Conservation (phyloP, 2,888 invertebrate genomes). For the Cryptocheilus praepositus region DNA sequence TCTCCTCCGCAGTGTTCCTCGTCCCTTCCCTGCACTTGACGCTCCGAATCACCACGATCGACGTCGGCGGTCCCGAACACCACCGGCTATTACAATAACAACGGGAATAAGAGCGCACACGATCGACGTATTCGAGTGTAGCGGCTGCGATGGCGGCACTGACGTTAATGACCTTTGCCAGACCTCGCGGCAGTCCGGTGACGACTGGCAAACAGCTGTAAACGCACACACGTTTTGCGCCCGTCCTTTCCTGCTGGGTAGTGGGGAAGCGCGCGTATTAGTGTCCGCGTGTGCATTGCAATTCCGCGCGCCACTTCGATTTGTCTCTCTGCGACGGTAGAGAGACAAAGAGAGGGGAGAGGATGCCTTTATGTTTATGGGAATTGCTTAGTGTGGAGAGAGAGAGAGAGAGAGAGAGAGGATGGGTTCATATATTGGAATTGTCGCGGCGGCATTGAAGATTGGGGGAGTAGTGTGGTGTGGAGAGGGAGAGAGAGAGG, state of each 20-base stretch:
- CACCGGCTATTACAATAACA: not conserved
- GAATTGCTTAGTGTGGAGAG: not conserved
- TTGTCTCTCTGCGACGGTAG: not conserved
- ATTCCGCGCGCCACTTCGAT: not conserved
- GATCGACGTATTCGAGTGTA: not conserved
- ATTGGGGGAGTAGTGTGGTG: no score
- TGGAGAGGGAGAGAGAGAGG: no score
- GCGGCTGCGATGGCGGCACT: not conserved
- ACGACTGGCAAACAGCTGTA: conserved; percentile 67
- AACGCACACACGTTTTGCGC: conserved; percentile 61
- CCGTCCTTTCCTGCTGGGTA: conserved; percentile 19
- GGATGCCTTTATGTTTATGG: no score
- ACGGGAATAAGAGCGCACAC: conserved; percentile 1
- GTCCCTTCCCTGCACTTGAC: no score
- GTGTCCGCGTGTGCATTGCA: conserved; percentile 3
- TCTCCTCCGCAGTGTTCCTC: no score
- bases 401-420: conserved; percentile 6
- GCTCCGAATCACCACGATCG: no score
- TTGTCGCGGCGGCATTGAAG: no score
- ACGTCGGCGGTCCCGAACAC: not conserved
- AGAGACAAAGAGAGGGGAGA: not conserved
- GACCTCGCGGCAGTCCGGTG: conserved; percentile 51
- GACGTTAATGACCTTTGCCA: conserved; percentile 33
- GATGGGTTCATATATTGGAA: no score
- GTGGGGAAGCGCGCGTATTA: conserved; percentile 14